Base-by-base conservation (phyloP, 2,797 vertebrate genomes). In the Pangasius krempfi region DNA sequence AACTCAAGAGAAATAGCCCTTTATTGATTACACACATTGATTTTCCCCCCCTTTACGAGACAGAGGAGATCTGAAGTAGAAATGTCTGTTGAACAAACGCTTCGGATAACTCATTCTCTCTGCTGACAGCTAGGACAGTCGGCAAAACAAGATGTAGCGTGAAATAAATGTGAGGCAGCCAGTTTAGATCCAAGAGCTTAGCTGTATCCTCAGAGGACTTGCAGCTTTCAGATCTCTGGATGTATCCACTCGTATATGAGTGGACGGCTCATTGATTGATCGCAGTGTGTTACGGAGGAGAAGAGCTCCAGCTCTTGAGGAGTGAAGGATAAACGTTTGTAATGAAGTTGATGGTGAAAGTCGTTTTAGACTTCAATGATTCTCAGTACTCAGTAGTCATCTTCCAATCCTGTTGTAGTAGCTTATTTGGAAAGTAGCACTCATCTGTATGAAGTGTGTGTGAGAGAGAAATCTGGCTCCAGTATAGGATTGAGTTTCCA, bases 11-110 rank as follows among this genome's bases (percentile, higher is more conserved):
- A 91, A 95, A 95, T 93, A 95, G 92, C 92, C 70, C 33, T 85
- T 91, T 89, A 96, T 96, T 92, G 94, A 95, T 96, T 92, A 92
- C 87, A 18, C 82, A 50, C 92, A 96, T 96, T 92, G 95, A 96
- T 96, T 96, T 96, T 94, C 93, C 88, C 88, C 88, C 89, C 89
- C 86, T 89, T 95, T 94, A 92, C 89, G 91, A 95, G 93, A 85
- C 88, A 92, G 91, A 94, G 93, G 92, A 93, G 94, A 93, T 95
- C 93, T 95, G 92, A 94, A 95, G 88, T 81, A 64, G 25, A 95
- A 91, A 92, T 87, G 93, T 91, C 93, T 93, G 93, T 93, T 91
- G 92, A 94, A 93, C 90, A 94, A 95, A 94, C 92, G 94, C 93
- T 81, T n/a, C 91, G 92, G 92, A 95, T 94, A 88, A 88, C 85